Evolutionary conservation across 2,888 invertebrate species (phyloP), one percentile per base, ranked within the genome.

Genomic region (Gerris lacustris): DNA sequence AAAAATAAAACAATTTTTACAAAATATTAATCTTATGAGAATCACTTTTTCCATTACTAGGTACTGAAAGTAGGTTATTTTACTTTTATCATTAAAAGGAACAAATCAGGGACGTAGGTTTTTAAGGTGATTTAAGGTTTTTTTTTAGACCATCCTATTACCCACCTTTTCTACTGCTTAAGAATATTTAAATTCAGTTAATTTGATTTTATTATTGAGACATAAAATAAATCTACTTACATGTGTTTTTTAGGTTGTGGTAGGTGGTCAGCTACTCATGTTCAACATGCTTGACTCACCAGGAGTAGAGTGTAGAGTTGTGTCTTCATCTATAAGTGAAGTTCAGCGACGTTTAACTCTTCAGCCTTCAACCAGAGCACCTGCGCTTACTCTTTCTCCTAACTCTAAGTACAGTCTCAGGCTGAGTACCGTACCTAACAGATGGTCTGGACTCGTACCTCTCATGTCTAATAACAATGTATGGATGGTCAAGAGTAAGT

Each of bases 401-500:
- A 72, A 73, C 15, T 68, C 73, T 63, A 70, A 72, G 45, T 72
- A 73, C 72, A 69, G 69, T 71, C 18, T 73, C 67, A 67, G 72
- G 62, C 62, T 72, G 31, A 63, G 64, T 63, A 63, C 74, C 67
- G 4, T 44, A 55, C 64, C 70, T 31, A 66, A 67, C 17, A 71
- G 72, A 6, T 77, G 77, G 77, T 76, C 77, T 64, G 77, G 77
- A 15, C 72, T 75, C 63, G 75, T 77, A 67, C 92, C 92, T 0
- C 87, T 88, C 76, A 85, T 86, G 0, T 89, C 87, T 76, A 85
- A 86, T 77, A 87, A 87, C 67, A 86, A 90, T n/a, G 91, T 91
- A 0, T 92, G 92, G 92, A 81, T 92, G 5, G 92, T 92, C 0
- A 92, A 92, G 86, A 87, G 89, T 89, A 80, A 77, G 75, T 31